These are phyloP conservation scores for Meteorus colon DNA, from an alignment of 2,888 invertebrate species.

Conservation along the genomic window DNA sequence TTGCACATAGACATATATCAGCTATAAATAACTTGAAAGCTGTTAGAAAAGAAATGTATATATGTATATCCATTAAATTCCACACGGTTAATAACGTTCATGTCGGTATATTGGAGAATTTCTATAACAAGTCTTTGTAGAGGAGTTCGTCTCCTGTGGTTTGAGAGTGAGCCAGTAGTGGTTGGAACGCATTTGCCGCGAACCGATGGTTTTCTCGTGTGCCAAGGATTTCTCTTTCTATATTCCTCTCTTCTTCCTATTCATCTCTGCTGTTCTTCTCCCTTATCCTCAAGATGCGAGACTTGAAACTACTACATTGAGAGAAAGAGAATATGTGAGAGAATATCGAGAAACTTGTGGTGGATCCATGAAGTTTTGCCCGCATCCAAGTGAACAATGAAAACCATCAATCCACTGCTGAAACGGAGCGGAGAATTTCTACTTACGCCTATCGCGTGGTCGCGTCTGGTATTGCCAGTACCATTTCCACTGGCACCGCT, in stretches of 20 bases:
- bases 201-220: conserved; percentile 15
- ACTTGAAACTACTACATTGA: conserved; percentile 27
- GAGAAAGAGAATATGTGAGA: background rate
- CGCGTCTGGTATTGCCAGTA: conserved; percentile 14
- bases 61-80: conserved; percentile 3
- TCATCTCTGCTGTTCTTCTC: conserved; percentile 7
- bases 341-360: conserved; percentile 41
- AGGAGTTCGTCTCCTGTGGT: background rate
- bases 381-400: conserved; percentile 63
- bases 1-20: background rate
- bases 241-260: conserved; percentile 24
- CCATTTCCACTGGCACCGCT: background rate
- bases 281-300: conserved; percentile 14
- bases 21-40: background rate
- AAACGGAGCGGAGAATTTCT: conserved; percentile 55
- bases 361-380: conserved; percentile 54
- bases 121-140: conserved; percentile 33
- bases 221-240: conserved; percentile 34
- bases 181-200: conserved; percentile 35
- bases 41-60: background rate
- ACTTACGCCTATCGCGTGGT: conserved; percentile 36
- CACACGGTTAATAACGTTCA: conserved; percentile 8
- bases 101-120: conserved; percentile 10
- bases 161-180: conserved; percentile 25
- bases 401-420: conserved; percentile 62